A percentile compares a stretch with the other conserved stretches of the same genome.
Conservation (phyloP, 2,888 invertebrate genomes). For the Zaprionus obscuricornis region DNA sequence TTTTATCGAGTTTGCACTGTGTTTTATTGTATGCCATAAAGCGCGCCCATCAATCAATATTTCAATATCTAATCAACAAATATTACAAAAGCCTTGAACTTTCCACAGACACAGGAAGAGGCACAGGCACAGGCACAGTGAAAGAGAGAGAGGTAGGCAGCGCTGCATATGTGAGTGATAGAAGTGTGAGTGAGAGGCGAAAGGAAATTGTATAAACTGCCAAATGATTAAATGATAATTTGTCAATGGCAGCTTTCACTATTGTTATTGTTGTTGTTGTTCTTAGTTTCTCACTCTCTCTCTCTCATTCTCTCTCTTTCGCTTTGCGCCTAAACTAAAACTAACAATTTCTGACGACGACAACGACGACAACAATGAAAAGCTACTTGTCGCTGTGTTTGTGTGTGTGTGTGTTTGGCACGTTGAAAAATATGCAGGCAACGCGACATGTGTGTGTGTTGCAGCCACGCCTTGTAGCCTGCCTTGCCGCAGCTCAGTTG, state of each 20-base stretch:
- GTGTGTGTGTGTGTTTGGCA: slow-evolving; percentile 15
- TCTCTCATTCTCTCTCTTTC: background rate
- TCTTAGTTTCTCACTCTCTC: background rate
- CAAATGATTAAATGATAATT: slow-evolving; percentile 72
- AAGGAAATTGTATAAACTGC: too few relatives aligned
- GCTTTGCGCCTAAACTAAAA: slow-evolving; percentile 38
- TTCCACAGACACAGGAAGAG: too few relatives aligned
- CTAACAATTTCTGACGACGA: slow-evolving; percentile 46
- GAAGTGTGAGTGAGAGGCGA: too few relatives aligned
- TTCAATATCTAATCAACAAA: slow-evolving; percentile 47
- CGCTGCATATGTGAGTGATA: background rate
- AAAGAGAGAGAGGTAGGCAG: background rate
- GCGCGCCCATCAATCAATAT: slow-evolving; percentile 36
- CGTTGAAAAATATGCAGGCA: slow-evolving; percentile 34
- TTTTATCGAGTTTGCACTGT: too few relatives aligned
- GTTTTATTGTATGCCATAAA: slow-evolving; percentile 1
- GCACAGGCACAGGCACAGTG: background rate
- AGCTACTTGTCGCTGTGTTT: slow-evolving; percentile 7
- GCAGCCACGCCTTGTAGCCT: too few relatives aligned
- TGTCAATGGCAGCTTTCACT: slow-evolving; percentile 60
- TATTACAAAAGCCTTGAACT: slow-evolving; percentile 44
- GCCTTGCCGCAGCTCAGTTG: background rate
- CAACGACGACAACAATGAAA: slow-evolving; percentile 38
- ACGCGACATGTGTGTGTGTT: slow-evolving; percentile 24
- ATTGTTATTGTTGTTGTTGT: slow-evolving; percentile 6